Percentiles rank a stretch among this genome's conserved stretches.
Conservation (phyloP, 2,797 vertebrate species). For the Etheostoma nigrum region DNA sequence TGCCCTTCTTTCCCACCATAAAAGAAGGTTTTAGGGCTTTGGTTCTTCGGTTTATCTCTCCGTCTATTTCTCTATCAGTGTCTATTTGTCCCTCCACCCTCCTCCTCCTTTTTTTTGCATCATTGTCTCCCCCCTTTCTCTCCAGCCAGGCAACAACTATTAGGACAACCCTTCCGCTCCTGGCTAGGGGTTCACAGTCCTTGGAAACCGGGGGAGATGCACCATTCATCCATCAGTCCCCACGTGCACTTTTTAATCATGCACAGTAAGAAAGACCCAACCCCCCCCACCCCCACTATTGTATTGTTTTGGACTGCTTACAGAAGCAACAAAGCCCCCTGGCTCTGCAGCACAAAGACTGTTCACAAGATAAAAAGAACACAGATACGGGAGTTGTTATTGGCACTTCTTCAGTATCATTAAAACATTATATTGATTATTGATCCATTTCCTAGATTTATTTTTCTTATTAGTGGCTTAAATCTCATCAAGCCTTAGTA, state of each 20-base stretch:
- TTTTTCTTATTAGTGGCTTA: background rate
- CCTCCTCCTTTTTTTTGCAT: background rate
- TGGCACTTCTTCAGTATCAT: background rate
- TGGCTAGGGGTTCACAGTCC: constrained; percentile 45
- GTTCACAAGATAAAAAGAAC: constrained; percentile 38
- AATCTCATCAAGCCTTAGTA: background rate
- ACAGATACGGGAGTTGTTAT: background rate
- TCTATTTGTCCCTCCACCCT: background rate
- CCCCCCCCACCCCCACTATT: too few species aligned
- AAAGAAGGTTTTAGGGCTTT: background rate
- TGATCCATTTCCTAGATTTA: background rate
- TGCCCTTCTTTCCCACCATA: constrained; percentile 27
- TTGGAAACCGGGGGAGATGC: constrained; percentile 1
- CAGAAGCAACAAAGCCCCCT: background rate
- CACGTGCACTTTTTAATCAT: constrained; percentile 55
- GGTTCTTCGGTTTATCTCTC: background rate
- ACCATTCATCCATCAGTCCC: constrained; percentile 16
- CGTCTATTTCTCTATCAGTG: constrained; percentile 6
- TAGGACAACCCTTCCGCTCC: constrained; percentile 34
- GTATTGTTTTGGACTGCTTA: too few species aligned
- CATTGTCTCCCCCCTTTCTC: constrained; percentile 7
- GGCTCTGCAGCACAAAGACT: constrained; percentile 25
- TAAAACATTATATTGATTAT: background rate
- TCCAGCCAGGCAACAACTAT: constrained; percentile 44
- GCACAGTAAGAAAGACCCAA: constrained; percentile 43